Percentiles rank a stretch among this genome's conserved stretches.
Conservation (phyloP, 1,140 invertebrate species). For the Teleogryllus occipitalis region DNA sequence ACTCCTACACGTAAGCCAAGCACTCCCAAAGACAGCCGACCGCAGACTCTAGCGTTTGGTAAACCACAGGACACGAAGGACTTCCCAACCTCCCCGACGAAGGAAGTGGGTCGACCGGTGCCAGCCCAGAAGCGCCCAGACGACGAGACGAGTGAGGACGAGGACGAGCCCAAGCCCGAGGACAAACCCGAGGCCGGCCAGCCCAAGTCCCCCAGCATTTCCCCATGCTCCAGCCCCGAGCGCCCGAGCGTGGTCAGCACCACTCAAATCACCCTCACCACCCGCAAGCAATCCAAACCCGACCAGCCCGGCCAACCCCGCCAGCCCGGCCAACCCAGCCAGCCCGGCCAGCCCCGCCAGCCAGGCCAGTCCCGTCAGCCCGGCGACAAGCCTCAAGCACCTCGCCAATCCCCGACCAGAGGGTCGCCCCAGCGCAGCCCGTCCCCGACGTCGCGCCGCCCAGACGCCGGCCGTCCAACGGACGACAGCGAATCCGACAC, state of each 20-base stretch:
- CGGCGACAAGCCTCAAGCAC: too few relatives aligned
- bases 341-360: not conserved
- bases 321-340: too few relatives aligned
- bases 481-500: too few relatives aligned
- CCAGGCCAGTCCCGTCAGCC: too few relatives aligned
- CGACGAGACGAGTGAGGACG: not conserved
- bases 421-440: too few relatives aligned
- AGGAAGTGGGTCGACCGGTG: not conserved
- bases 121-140: not conserved
- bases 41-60: not conserved
- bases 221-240: slow-evolving; percentile 21
- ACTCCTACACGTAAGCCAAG: too few relatives aligned
- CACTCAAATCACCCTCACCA: not conserved
- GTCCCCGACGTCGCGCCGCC: too few relatives aligned
- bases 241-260: not conserved
- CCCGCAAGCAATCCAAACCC: not conserved
- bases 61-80: not conserved
- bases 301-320: not conserved
- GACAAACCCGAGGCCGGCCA: not conserved
- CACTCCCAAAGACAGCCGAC: too few relatives aligned
- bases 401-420: too few relatives aligned
- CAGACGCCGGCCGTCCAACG: too few relatives aligned
- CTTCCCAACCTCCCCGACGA: not conserved
- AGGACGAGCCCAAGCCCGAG: too few relatives aligned
- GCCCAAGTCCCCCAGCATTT: slow-evolving; percentile 23